phyloP scores from a whole-genome alignment of 2,888 invertebrate species.

The Papilio protenor region DNA sequence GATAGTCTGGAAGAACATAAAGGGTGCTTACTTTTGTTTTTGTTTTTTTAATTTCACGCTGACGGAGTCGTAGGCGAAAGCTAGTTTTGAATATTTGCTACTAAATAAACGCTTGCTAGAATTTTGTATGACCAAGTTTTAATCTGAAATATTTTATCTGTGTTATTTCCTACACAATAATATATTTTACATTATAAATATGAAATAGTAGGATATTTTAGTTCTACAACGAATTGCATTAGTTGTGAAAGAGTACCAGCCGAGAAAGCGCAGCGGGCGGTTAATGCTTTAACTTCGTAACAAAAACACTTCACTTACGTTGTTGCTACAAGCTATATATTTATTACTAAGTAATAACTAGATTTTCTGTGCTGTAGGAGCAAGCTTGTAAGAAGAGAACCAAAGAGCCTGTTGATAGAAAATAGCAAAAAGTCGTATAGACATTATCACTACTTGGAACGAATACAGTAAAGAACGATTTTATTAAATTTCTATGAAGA shows the following conservation, averaged over 20 bases:
- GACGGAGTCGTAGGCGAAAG: too few relatives aligned
- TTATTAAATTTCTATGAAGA: too few relatives aligned
- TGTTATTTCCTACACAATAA: background rate
- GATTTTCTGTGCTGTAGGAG: background rate
- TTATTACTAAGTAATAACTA: background rate
- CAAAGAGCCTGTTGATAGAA: too few relatives aligned
- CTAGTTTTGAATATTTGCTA: background rate
- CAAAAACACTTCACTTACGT: conserved; percentile 8
- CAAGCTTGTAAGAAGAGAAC: background rate
- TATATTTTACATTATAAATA: background rate
- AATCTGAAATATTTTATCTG: background rate
- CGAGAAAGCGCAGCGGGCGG: conserved; percentile 33
- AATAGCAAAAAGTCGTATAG: too few relatives aligned
- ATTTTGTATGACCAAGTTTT: background rate
- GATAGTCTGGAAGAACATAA: too few relatives aligned
- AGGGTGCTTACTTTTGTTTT: too few relatives aligned
- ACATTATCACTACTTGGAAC: too few relatives aligned
- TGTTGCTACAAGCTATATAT: background rate
- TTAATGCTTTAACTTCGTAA: conserved; percentile 34
- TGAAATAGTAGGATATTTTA: background rate
- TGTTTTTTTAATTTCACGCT: too few relatives aligned
- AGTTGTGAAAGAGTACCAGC: conserved; percentile 9
- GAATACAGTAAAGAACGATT: too few relatives aligned
- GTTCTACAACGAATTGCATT: background rate
- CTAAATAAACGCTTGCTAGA: background rate